Conservation (phyloP, 2,113 vertebrate species). For the Brachionichthys hirsutus region DNA sequence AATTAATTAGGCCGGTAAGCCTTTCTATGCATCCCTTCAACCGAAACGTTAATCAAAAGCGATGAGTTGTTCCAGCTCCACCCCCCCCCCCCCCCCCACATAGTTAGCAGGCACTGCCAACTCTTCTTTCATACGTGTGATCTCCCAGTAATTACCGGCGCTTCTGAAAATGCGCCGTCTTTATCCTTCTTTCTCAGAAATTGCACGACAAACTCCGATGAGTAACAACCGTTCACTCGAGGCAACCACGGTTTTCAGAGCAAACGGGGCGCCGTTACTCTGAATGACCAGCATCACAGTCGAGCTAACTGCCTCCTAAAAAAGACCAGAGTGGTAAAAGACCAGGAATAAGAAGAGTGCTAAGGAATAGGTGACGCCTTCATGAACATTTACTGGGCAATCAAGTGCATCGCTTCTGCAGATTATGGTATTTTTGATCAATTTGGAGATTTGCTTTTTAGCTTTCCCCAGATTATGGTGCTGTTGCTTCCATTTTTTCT, state of each 20-base stretch:
- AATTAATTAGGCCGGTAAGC: neutral
- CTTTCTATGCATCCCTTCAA: neutral
- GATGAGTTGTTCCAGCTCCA: too few species aligned
- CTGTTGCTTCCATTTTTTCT: too few species aligned
- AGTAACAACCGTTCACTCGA: slow-evolving; percentile 35
- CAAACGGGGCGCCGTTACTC: neutral
- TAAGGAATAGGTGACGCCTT: neutral
- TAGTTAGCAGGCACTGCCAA: too few species aligned
- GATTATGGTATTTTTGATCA: too few species aligned
- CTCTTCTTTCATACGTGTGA: slow-evolving; percentile 10
- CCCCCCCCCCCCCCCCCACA: too few species aligned
- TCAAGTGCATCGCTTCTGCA: too few species aligned
- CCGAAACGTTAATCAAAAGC: slow-evolving; percentile 19
- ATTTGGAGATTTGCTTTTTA: too few species aligned
- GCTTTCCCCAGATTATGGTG: too few species aligned
- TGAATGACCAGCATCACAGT: slow-evolving; percentile 5
- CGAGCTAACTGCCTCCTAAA: neutral
- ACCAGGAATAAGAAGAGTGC: slow-evolving; percentile 2
- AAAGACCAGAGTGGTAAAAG: slow-evolving; percentile 5
- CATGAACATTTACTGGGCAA: too few species aligned
- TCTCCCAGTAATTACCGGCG: slow-evolving; percentile 31
- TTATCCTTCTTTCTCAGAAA: slow-evolving; percentile 7
- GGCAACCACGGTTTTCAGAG: slow-evolving; percentile 2
- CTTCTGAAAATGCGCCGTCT: slow-evolving; percentile 18
- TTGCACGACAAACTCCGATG: neutral